Evolutionary conservation across 1,140 invertebrate species (phyloP).

Genomic region (Philotrypesis tridentata): DNA sequence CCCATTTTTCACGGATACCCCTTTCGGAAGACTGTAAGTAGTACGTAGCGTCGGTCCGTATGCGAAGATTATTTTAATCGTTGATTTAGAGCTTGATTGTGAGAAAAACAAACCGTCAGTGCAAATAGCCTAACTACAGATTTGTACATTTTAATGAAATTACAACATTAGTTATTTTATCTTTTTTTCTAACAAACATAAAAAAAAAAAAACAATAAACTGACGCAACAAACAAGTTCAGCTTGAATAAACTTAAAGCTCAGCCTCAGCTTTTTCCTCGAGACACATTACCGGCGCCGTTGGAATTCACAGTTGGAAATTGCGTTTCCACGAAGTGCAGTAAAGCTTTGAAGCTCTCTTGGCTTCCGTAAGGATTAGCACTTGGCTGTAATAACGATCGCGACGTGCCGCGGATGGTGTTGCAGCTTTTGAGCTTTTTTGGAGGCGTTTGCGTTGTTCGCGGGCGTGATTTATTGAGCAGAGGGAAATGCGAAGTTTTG

Average conservation of each 20-base stretch:
- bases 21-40: too few relatives aligned
- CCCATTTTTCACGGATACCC: background rate
- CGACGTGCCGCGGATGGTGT: background rate
- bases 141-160: too few relatives aligned
- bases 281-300: background rate
- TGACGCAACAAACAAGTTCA: background rate
- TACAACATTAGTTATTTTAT: too few relatives aligned
- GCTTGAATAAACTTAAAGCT: background rate
- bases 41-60: too few relatives aligned
- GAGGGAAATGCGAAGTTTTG: background rate
- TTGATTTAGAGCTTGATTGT: too few relatives aligned
- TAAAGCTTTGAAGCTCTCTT: background rate
- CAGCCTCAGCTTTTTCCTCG: background rate
- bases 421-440: background rate
- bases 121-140: too few relatives aligned
- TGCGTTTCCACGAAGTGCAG: background rate
- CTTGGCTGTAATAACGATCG: background rate
- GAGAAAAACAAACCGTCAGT: too few relatives aligned
- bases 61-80: too few relatives aligned
- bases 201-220: too few relatives aligned
- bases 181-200: too few relatives aligned
- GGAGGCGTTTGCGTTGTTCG: background rate
- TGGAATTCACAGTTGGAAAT: background rate
- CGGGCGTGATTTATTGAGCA: background rate
- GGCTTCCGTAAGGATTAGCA: background rate